phyloP scores from a whole-genome alignment of 37 sponge, comb jelly and placozoan species.

The Halisarca cf. caerulea region DNA sequence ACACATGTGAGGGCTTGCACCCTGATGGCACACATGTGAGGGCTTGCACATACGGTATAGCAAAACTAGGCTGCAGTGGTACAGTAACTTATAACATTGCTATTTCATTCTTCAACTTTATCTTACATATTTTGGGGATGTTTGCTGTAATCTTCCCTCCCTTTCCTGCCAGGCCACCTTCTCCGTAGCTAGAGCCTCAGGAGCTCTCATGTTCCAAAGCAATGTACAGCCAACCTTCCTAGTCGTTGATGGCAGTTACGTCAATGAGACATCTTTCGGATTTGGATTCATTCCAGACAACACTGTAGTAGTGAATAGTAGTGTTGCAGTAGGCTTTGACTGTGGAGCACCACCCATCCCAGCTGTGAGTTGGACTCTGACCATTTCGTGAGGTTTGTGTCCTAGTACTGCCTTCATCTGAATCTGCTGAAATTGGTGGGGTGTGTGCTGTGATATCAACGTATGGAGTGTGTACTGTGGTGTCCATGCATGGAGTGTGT shows the following conservation, averaged over 20 bases:
- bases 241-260: conserved; percentile 11
- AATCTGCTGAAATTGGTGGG: no score
- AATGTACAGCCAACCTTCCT: conserved; percentile 41
- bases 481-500: background rate
- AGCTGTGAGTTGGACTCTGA: conserved; percentile 27
- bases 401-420: no score
- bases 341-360: conserved; percentile 77
- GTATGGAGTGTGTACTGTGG: background rate
- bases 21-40: no score
- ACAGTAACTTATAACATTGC: background rate
- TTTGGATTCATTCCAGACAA: conserved; percentile 48
- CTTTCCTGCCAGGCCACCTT: conserved; percentile 45
- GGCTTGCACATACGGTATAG: no score
- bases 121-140: no score
- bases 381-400: no score
- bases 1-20: no score
- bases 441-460: no score
- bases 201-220: conserved; percentile 72
- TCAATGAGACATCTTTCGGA: conserved; percentile 67
- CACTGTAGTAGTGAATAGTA: conserved; percentile 7
- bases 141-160: background rate
- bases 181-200: conserved; percentile 56
- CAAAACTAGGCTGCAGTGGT: no score
- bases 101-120: no score
- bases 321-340: conserved; percentile 59